A percentile compares a stretch with the other conserved stretches of the same genome.
phyloP scores from a whole-genome alignment of 2,113 vertebrate genomes.

The Ivindomyrus marchei region DNA sequence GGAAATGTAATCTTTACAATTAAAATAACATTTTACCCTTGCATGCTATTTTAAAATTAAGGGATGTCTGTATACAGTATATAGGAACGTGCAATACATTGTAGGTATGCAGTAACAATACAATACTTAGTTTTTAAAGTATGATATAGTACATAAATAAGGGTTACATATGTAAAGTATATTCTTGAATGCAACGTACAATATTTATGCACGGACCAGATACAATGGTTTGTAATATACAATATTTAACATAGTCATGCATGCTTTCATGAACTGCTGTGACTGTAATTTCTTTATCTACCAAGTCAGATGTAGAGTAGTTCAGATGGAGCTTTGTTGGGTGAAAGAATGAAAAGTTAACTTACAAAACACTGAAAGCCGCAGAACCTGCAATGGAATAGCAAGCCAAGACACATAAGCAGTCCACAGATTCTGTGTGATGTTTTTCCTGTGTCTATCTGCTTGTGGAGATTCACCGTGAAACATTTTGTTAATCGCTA shows the following conservation, averaged over 20 bases:
- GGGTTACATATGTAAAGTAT: not conserved
- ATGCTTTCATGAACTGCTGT: not conserved
- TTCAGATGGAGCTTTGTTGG: not conserved
- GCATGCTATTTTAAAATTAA: not conserved
- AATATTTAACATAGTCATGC: constrained; percentile 1
- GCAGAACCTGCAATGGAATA: not conserved
- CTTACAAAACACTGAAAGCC: not conserved
- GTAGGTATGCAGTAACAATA: not conserved
- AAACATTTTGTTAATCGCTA: not conserved
- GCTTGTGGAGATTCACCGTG: not conserved
- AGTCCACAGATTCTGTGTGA: not conserved
- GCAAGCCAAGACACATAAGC: not conserved
- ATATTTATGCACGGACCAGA: not conserved
- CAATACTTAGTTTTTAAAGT: not conserved
- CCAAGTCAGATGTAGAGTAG: not conserved
- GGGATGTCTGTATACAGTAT: not conserved
- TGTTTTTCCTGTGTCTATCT: not conserved
- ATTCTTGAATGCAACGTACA: not conserved
- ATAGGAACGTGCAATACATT: not conserved
- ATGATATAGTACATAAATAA: not conserved
- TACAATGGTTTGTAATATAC: not conserved
- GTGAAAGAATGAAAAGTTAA: not conserved
- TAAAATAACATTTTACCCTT: not conserved
- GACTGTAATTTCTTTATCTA: not conserved
- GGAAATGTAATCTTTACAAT: not conserved